Evolutionary conservation across 2,888 invertebrate genomes (phyloP).

Genomic region (Diarsia dahlii): DNA sequence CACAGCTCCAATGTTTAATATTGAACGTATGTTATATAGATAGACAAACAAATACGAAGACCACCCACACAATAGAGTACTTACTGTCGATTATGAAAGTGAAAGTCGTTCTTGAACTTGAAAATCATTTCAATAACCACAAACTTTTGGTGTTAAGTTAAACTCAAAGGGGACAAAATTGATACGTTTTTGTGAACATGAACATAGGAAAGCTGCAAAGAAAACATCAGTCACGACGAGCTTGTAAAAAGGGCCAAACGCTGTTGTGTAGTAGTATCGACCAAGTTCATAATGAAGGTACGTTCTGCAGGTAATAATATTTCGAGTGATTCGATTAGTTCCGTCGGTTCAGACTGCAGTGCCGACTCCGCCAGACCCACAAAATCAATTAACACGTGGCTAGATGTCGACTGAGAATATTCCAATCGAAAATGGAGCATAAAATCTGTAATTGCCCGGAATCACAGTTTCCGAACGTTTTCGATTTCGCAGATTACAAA

Average conservation of each 20-base stretch:
- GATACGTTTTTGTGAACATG: not conserved
- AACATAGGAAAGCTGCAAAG: not conserved
- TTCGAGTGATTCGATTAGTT: conserved; percentile 37
- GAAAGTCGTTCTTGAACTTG: conserved; percentile 34
- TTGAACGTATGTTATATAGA: conserved; percentile 35
- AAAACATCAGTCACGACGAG: not conserved
- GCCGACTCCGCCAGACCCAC: conserved; percentile 22
- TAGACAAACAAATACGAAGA: conserved; percentile 45
- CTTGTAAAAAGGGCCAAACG: conserved; percentile 1
- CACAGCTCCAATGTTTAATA: conserved; percentile 39
- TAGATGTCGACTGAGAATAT: conserved; percentile 62
- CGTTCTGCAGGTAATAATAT: conserved; percentile 21
- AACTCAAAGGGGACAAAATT: not conserved
- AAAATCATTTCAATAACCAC: conserved; percentile 10
- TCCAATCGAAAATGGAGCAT: conserved; percentile 71
- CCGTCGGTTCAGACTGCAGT: conserved; percentile 37
- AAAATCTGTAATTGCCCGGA: conserved; percentile 74
- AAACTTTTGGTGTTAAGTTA: not conserved
- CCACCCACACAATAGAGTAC: conserved; percentile 33
- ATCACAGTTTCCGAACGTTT: conserved; percentile 80
- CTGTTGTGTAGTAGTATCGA: not conserved
- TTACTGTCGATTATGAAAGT: conserved; percentile 47
- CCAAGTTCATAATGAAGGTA: conserved; percentile 10
- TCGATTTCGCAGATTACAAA: conserved; percentile 81
- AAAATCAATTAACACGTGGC: conserved; percentile 58